Percentiles rank a stretch among this genome's conserved stretches.
Conservation (phyloP, 2,113 vertebrate species). For the Mandrillus leucophaeus region DNA sequence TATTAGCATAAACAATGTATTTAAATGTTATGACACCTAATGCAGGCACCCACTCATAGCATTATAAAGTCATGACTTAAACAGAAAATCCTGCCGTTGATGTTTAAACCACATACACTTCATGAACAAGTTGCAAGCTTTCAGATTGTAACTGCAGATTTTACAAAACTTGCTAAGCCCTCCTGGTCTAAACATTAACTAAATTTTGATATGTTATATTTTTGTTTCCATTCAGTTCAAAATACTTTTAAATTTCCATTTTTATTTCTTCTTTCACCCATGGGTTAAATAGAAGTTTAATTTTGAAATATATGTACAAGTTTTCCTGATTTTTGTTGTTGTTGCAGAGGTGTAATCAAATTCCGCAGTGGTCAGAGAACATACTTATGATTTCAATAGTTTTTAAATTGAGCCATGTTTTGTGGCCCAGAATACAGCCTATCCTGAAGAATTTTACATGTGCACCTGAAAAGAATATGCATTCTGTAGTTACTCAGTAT, state of each 20-base stretch:
- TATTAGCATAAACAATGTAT: not conserved
- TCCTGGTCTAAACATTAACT: not conserved
- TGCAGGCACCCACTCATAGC: not conserved
- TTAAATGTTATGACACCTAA: not conserved
- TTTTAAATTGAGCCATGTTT: not conserved
- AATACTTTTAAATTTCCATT: not conserved
- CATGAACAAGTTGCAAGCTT: not conserved
- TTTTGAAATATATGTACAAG: not conserved
- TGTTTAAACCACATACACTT: not conserved
- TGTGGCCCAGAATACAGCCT: not conserved
- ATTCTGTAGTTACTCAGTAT: not conserved
- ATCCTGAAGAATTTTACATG: not conserved
- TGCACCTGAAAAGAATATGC: not conserved
- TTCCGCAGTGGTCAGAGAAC: not conserved
- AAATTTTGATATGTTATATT: not conserved
- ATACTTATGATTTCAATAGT: not conserved
- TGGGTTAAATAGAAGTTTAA: not conserved
- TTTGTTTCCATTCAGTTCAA: not conserved
- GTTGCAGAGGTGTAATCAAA: not conserved
- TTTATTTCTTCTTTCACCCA: not conserved
- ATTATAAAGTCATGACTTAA: constrained; percentile 7
- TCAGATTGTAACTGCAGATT: not conserved
- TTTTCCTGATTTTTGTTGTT: not conserved
- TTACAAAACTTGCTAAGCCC: not conserved
- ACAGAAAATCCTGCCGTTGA: not conserved